Evolutionary conservation across 2,888 invertebrate species (phyloP).

Genomic region (Limnephilus auricula): DNA sequence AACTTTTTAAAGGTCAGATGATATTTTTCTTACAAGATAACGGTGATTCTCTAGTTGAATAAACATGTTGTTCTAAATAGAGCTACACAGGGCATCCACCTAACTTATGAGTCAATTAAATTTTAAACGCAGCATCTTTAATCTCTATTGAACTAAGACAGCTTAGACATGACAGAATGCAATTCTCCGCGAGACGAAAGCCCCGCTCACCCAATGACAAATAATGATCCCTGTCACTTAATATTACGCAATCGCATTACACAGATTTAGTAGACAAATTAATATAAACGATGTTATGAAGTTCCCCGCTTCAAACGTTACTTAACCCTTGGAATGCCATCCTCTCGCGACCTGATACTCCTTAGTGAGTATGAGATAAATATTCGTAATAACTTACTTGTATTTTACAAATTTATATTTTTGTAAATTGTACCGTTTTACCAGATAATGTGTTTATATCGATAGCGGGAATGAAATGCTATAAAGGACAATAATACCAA

Average conservation of each 20-base stretch:
- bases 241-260: not conserved
- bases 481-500: too few relatives aligned
- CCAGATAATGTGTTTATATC: too few relatives aligned
- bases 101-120: not conserved
- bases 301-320: not conserved
- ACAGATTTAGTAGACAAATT: constrained; percentile 14
- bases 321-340: too few relatives aligned
- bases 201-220: not conserved
- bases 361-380: too few relatives aligned
- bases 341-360: too few relatives aligned
- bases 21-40: not conserved
- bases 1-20: not conserved
- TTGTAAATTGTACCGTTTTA: too few relatives aligned
- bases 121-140: not conserved
- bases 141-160: not conserved
- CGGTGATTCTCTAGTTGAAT: not conserved
- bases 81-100: not conserved
- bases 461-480: too few relatives aligned
- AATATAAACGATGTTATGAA: constrained; percentile 15
- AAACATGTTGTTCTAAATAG: not conserved
- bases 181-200: not conserved
- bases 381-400: too few relatives aligned
- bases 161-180: not conserved
- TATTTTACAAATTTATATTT: too few relatives aligned
- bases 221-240: not conserved